These are phyloP conservation scores for Drosophila parvula DNA, from an alignment of 1,140 invertebrate genomes.

Conservation along the genomic window DNA sequence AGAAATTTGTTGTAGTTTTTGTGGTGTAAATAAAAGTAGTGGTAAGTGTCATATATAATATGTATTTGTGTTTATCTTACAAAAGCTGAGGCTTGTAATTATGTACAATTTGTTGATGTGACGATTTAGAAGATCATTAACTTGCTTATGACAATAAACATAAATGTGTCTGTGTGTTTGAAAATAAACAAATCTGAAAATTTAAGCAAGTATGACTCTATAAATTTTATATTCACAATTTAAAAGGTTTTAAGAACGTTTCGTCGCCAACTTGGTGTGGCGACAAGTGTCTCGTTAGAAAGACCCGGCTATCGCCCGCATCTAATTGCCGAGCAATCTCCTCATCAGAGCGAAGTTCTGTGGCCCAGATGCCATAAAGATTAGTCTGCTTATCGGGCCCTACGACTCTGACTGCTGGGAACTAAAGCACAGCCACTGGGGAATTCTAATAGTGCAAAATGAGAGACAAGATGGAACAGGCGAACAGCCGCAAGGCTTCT, in stretches of 20 bases:
- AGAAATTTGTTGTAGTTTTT: not conserved
- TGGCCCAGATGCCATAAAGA: conserved; percentile 53
- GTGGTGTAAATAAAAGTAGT: not conserved
- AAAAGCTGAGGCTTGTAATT: not conserved
- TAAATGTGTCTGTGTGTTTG: not conserved
- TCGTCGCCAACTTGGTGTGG: conserved; percentile 27
- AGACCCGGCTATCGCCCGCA: not conserved
- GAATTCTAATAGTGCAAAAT: conserved; percentile 35
- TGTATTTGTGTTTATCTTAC: not conserved
- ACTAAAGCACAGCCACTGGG: conserved; percentile 5
- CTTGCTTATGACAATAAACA: not conserved
- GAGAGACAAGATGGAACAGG: conserved; percentile 62
- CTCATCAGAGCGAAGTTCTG: conserved; percentile 11
- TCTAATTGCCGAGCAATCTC: conserved; percentile 35
- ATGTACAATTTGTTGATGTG: not conserved
- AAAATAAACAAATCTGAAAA: conserved; percentile 14
- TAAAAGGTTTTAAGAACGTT: conserved; percentile 30
- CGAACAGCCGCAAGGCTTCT: conserved; percentile 55
- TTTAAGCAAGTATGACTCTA: conserved; percentile 9
- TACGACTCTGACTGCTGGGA: conserved; percentile 18
- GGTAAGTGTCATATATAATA: conserved; percentile 20
- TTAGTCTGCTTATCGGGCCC: conserved; percentile 37
- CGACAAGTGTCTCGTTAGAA: conserved; percentile 16
- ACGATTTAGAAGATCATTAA: not conserved
- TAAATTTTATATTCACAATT: conserved; percentile 35